Percentiles rank a stretch among this genome's conserved stretches.
These are phyloP conservation scores for Dinocampus coccinellae DNA, from an alignment of 2,888 invertebrate species.

Conservation along the genomic window DNA sequence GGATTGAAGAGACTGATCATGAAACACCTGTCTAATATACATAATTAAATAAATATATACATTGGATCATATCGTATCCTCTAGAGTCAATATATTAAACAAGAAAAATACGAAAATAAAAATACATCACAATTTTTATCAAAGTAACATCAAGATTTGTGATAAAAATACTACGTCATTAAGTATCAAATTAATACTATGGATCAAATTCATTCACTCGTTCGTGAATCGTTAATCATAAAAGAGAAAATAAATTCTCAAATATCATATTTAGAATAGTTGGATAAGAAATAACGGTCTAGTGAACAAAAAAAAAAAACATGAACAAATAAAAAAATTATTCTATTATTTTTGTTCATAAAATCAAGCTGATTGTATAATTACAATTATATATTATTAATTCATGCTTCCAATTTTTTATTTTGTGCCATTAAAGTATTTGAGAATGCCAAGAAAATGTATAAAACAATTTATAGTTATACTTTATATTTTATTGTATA, in stretches of 20 bases:
- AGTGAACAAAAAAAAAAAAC: slow-evolving; percentile 1
- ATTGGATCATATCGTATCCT: slow-evolving; percentile 38
- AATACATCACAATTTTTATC: neutral
- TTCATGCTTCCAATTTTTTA: slow-evolving; percentile 29
- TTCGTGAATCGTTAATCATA: neutral
- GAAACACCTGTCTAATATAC: slow-evolving; percentile 82
- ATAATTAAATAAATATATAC: neutral
- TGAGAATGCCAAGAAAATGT: neutral
- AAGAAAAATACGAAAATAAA: neutral
- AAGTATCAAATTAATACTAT: neutral
- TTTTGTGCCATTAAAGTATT: slow-evolving; percentile 26
- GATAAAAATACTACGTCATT: slow-evolving; percentile 3
- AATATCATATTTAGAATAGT: neutral
- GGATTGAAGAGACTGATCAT: slow-evolving; percentile 85
- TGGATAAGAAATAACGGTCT: neutral
- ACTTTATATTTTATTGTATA: neutral
- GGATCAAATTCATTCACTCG: slow-evolving; percentile 26
- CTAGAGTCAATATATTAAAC: slow-evolving; percentile 44
- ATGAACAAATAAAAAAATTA: neutral
- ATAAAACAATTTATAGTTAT: neutral
- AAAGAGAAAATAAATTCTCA: neutral
- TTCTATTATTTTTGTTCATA: neutral
- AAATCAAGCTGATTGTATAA: neutral
- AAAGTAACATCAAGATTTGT: slow-evolving; percentile 3
- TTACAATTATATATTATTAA: slow-evolving; percentile 1